These are phyloP conservation scores for Lethocerus indicus DNA, from an alignment of 1,140 invertebrate genomes.

Conservation along the genomic window DNA sequence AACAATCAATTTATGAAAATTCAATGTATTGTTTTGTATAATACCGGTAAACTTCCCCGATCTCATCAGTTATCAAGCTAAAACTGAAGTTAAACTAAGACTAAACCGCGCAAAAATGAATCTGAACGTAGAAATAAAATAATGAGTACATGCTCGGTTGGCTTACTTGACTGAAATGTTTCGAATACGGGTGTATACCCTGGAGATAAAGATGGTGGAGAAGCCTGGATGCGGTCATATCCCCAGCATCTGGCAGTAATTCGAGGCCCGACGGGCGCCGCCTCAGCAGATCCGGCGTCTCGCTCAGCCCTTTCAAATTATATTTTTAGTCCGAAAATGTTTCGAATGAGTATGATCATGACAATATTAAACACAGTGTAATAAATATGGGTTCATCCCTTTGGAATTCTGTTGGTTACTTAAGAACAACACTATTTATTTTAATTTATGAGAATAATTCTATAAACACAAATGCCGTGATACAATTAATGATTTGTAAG, in stretches of 20 bases:
- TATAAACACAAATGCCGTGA: no score
- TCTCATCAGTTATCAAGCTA: neutral
- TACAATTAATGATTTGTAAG: no score
- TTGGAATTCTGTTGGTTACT: no score
- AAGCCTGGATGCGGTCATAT: constrained; percentile 9
- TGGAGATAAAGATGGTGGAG: constrained; percentile 18
- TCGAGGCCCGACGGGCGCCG: constrained; percentile 18
- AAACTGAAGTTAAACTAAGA: neutral
- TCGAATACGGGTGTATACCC: constrained; percentile 18
- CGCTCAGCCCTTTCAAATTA: constrained; percentile 16
- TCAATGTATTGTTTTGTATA: neutral
- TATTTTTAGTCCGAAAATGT: neutral
- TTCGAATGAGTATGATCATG: constrained; percentile 3
- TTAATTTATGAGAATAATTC: no score
- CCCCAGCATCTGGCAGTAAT: constrained; percentile 13
- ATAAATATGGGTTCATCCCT: no score
- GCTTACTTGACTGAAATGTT: constrained; percentile 16
- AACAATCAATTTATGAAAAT: neutral
- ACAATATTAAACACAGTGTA: no score
- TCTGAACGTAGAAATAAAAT: neutral
- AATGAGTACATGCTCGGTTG: neutral
- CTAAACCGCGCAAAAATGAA: neutral
- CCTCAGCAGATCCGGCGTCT: constrained; percentile 21
- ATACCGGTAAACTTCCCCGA: neutral
- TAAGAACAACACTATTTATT: no score